Percentiles rank a stretch among this genome's conserved stretches.
phyloP scores from a whole-genome alignment of 2,888 invertebrate genomes.

The Tipula helvola region DNA sequence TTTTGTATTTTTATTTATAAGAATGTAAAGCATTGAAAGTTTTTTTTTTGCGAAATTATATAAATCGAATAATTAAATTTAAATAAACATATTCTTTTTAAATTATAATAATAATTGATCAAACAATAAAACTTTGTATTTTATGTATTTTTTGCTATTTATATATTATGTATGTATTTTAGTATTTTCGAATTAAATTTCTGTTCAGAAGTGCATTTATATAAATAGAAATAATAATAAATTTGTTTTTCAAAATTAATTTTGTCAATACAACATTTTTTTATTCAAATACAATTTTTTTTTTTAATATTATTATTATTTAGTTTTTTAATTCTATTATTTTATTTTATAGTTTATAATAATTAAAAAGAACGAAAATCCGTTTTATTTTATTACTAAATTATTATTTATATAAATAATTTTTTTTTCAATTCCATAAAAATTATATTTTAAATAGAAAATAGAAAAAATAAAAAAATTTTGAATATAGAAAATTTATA shows the following conservation, averaged over 20 bases:
- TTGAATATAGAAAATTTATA: slow-evolving; percentile 8
- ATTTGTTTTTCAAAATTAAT: not conserved
- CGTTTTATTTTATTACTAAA: not conserved
- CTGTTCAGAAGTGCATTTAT: not conserved
- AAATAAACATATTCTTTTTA: not conserved
- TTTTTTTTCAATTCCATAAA: not conserved
- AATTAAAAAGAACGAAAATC: not conserved
- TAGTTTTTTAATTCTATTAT: not conserved
- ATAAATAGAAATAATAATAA: not conserved
- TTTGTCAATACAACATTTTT: not conserved
- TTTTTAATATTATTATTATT: not conserved
- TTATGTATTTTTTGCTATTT: not conserved
- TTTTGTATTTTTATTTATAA: not conserved
- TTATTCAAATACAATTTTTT: not conserved
- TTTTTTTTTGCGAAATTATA: not conserved
- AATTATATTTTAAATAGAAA: not conserved
- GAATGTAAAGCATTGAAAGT: not conserved
- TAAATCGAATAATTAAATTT: not conserved
- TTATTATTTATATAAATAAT: not conserved
- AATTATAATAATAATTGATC: not conserved
- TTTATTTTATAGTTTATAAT: not conserved
- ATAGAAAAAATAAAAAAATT: not conserved
- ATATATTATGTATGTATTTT: not conserved
- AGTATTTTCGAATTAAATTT: not conserved
- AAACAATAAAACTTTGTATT: not conserved